Base-by-base conservation (phyloP, 1,140 invertebrate species). In the Solen grandis region DNA sequence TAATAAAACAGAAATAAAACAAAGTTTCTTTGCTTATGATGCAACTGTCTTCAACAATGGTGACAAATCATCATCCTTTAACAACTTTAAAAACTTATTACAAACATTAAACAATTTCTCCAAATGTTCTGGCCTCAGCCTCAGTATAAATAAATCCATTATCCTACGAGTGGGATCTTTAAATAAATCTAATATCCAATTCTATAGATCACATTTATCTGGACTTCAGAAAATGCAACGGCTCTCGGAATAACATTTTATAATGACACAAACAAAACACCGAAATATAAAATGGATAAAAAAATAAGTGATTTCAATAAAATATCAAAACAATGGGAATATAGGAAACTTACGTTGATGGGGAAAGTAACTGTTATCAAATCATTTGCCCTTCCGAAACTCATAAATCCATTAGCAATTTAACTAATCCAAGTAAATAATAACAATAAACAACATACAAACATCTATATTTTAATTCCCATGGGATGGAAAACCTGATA, bases 261-360 rank as follows among this genome's bases (percentile, higher is more conserved):
- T 25, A 62, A 62, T 22, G 31, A 62, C 27, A 62, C 19, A 33
- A 22, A 62, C 59, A 33, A 22, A n/a, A 62, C 31, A 33, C n/a
- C 19, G 3, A 33, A 62, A 33, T 62, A 62, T 62, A 62, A 62
- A 25, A n/a, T 62, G 1, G 31, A 62, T 29, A 16, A 25, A 29
- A 62, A 62, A 33, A 62, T 62, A 29, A 62, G 29, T 29, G 59
- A 62, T 4, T 62, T 62, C 29, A 62, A 62, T 29, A n/a, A 62
- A 29, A 19, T 25, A 29, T 27, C 29, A 25, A 2, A 19, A 62
- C 25, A 62, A 62, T 62, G 59, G 59, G 25, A 62, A 62, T 3
- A 62, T 19, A 29, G 59, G 13, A 62, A 62, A 62, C 59, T 62
- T 25, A 62, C 14, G 19, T 62, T 62, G 31, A 62, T 62, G 27